Evolutionary conservation across 1,140 invertebrate genomes (phyloP).

Genomic region (Telenomus remus): DNA sequence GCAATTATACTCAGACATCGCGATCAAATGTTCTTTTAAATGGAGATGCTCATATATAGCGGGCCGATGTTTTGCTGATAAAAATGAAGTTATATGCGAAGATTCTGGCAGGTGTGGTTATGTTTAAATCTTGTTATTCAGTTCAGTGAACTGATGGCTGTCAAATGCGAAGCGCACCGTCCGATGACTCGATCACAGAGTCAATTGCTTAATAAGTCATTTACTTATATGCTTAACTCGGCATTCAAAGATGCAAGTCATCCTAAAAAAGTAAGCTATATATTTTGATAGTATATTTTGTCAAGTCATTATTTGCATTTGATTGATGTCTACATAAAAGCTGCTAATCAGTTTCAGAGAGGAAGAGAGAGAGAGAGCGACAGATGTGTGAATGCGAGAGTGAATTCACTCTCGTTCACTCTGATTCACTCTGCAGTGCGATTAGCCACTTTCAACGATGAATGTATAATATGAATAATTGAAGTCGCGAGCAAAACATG

Average conservation of each 20-base stretch:
- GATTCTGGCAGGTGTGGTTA: slow-evolving; percentile 1
- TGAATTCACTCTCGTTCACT: too few species aligned
- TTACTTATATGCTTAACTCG: slow-evolving; percentile 51
- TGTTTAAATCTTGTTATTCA: slow-evolving; percentile 17
- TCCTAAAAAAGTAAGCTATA: slow-evolving; percentile 47
- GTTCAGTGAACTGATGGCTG: slow-evolving; percentile 27
- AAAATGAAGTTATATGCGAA: too few species aligned
- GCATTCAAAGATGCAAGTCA: slow-evolving; percentile 60
- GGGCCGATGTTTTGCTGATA: too few species aligned
- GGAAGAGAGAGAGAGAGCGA: too few species aligned
- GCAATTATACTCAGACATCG: too few species aligned
- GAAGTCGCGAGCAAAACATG: slow-evolving; percentile 6
- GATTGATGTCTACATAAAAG: slow-evolving; percentile 64
- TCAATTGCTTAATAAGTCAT: slow-evolving; percentile 68
- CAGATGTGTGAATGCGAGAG: too few species aligned
- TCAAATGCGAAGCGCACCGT: slow-evolving; percentile 65
- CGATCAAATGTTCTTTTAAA: too few species aligned
- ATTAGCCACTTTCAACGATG: too few species aligned
- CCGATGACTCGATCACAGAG: slow-evolving; percentile 61
- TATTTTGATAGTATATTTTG: slow-evolving; percentile 44
- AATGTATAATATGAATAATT: too few species aligned
- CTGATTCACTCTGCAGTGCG: too few species aligned
- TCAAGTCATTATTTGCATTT: slow-evolving; percentile 66
- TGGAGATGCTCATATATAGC: too few species aligned
- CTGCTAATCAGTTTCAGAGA: slow-evolving; percentile 21